Base-by-base conservation (phyloP, 2,113 vertebrate genomes). In the Athene noctua region DNA sequence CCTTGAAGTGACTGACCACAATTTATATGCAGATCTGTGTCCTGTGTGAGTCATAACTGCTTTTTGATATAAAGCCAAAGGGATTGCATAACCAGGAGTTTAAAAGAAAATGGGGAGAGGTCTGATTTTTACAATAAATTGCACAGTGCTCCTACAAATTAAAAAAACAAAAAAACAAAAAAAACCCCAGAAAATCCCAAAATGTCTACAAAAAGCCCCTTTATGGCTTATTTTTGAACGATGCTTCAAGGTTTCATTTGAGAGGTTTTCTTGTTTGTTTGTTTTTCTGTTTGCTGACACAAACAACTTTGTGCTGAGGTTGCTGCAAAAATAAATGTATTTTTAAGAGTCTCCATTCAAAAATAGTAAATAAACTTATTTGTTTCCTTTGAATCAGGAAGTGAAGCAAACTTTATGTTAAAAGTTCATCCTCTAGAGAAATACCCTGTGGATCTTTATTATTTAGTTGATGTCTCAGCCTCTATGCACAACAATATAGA, bases 401-500 rank as follows among this genome's bases (percentile, higher is more conserved):
- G 98, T 81, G 98, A 99, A 96, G 98, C 98, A 93, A 99, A 97
- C 94, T 98, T 99, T 83, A 95, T 98, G 13, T 97, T 99, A 92
- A 98, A 98, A 70, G 98, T 99, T 83, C 98, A 94, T 86, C 99
- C 98, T 97, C 94, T 99, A 91, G 98, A 99, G 90, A 98, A 98
- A 79, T 99, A 99, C 63, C 99, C 99, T 15, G 98, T 99, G 96
- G 99, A 99, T 97, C 98, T 99, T 88, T 99, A 99, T 98, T 99
- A 99, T 97, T 98, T 99, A 90, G 99, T 99, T 96, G 99, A 99
- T 92, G 99, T 99, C 26, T 99, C 99, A 2, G 99, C 99, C 32
- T 99, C 99, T 51, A 99, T 99, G 99, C 98, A 99, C 93, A 98
- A 99, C 95, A 99, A 99, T 96, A 99, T 99, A 91, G 98, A 99